Evolutionary conservation across 2,113 vertebrate species (phyloP).

Genomic region (Camarhynchus parvulus): DNA sequence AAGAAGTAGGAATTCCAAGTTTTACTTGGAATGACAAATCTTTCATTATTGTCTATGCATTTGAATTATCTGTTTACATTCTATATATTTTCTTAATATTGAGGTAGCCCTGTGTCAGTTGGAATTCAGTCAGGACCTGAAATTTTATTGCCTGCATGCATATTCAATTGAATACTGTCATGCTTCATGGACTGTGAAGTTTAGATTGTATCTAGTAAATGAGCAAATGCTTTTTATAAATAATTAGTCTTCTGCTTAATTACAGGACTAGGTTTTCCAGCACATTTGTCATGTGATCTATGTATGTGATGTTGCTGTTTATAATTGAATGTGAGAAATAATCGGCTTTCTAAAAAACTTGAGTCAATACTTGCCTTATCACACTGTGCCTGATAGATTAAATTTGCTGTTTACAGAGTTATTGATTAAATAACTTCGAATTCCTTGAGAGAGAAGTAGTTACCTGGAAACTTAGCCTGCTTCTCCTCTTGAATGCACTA

Average conservation of each 20-base stretch:
- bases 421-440: slow-evolving; percentile 52
- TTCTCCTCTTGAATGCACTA: background rate
- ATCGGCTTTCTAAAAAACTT: slow-evolving; percentile 35
- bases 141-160: background rate
- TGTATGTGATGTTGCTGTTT: background rate
- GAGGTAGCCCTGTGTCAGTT: background rate
- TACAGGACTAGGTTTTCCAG: slow-evolving; percentile 12
- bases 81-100: background rate
- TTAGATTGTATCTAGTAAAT: slow-evolving; percentile 43
- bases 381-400: slow-evolving; percentile 24
- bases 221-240: slow-evolving; percentile 36
- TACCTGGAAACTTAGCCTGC: background rate
- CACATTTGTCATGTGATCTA: background rate
- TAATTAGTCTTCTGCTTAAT: slow-evolving; percentile 57
- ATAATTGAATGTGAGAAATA: slow-evolving; percentile 42
- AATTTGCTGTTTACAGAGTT: slow-evolving; percentile 40
- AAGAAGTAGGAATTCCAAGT: background rate
- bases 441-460: background rate
- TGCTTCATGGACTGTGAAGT: slow-evolving; percentile 30
- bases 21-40: background rate
- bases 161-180: background rate
- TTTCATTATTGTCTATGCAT: background rate
- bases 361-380: background rate
- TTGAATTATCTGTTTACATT: background rate
- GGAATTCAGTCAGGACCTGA: background rate